Percentiles rank a stretch among this genome's conserved stretches.
These are phyloP conservation scores for Sebastes baramenuke DNA, from an alignment of 2,797 vertebrate species.

Conservation along the genomic window DNA sequence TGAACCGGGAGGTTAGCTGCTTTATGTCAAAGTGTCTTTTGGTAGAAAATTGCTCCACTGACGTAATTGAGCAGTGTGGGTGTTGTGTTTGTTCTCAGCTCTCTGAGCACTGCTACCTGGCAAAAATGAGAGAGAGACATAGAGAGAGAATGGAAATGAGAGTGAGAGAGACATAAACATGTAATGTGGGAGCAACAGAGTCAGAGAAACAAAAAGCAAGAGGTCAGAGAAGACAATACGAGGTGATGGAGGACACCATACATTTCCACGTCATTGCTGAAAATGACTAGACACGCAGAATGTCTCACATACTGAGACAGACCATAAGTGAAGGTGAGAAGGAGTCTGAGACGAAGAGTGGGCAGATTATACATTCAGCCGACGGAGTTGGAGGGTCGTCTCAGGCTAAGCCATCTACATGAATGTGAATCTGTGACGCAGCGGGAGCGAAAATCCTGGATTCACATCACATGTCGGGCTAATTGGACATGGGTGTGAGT, in stretches of 20 bases:
- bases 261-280: background rate
- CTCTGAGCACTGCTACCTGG: conserved; percentile 57
- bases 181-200: background rate
- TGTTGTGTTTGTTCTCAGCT: conserved; percentile 58
- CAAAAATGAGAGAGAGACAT: conserved; percentile 17
- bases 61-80: conserved; percentile 64
- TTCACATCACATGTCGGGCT: conserved; percentile 55
- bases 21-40: conserved; percentile 57
- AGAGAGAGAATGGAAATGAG: background rate
- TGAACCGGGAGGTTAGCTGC: conserved; percentile 28
- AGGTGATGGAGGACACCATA: background rate
- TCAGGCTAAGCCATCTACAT: conserved; percentile 42
- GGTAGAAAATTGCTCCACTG: conserved; percentile 61
- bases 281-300: conserved; percentile 1
- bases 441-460: conserved; percentile 54
- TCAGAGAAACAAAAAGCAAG: background rate
- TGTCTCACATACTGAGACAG: background rate
- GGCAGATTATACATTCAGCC: conserved; percentile 1
- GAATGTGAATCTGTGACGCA: conserved; percentile 39
- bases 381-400: conserved; percentile 24
- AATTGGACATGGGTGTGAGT: conserved; percentile 64
- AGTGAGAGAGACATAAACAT: background rate
- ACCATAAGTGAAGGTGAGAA: background rate
- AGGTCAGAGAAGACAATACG: background rate
- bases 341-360: background rate